Evolutionary conservation across 2,797 vertebrate genomes (phyloP).

Genomic region (Brotula barbata): DNA sequence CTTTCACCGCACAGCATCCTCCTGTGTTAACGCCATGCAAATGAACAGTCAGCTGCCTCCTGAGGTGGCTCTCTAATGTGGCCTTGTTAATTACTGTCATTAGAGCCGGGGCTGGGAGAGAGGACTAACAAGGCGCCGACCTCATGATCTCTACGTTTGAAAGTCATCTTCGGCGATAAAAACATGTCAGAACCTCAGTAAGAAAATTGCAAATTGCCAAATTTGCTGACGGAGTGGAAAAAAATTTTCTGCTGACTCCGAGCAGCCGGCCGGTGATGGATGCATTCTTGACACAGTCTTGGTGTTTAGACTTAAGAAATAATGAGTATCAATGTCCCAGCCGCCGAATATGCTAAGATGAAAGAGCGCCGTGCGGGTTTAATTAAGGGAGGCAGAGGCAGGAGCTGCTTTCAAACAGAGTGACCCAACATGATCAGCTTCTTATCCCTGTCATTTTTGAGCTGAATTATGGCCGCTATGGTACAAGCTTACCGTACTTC

Average conservation of each 20-base stretch:
- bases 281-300: slow-evolving; percentile 99
- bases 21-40: slow-evolving; percentile 79
- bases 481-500: slow-evolving; percentile 63
- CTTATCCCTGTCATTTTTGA: slow-evolving; percentile 91
- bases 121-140: slow-evolving; percentile 87
- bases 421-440: slow-evolving; percentile 98
- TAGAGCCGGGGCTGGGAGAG: slow-evolving; percentile 82
- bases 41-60: slow-evolving; percentile 82
- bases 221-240: slow-evolving; percentile 92
- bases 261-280: slow-evolving; percentile 91
- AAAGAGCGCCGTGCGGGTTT: slow-evolving; percentile 92
- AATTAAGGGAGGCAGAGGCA: slow-evolving; percentile 94
- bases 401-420: slow-evolving; percentile 87
- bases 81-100: slow-evolving; percentile 96
- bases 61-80: slow-evolving; percentile 87
- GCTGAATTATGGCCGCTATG: slow-evolving; percentile 84
- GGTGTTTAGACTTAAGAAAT: slow-evolving; percentile 99
- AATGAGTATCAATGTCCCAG: slow-evolving; percentile 99
- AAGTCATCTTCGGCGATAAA: slow-evolving; percentile 94
- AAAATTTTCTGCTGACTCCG: slow-evolving; percentile 86
- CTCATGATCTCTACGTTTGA: slow-evolving; percentile 97
- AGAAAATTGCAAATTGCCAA: slow-evolving; percentile 95
- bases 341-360: slow-evolving; percentile 95
- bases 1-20: slow-evolving; percentile 79
- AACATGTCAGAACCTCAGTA: slow-evolving; percentile 87